Evolutionary conservation across 1,140 invertebrate species (phyloP), one percentile per base, ranked within the genome.

Genomic region (Trinorchestia longiramus): DNA sequence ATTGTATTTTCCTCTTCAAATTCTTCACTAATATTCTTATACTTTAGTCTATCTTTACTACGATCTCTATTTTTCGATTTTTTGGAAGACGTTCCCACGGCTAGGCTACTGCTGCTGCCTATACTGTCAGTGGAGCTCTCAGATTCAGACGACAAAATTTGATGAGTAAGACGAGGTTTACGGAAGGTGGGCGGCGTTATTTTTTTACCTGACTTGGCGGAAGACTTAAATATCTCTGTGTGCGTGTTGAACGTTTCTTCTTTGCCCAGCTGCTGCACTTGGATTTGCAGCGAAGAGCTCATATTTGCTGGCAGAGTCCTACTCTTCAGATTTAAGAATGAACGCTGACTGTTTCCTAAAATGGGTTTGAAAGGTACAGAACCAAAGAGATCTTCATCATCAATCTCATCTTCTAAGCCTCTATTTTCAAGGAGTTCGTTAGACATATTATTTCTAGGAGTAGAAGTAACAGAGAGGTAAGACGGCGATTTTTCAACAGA

Each of bases 281-380:
- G 96, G n/a, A 90, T 95, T 77, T 96, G 96, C 77, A 96, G 95
- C 19, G 95, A 53, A 28, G 96, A 96, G 43, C 96, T 97, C 95
- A 96, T 97, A 45, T 96, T 96, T 43, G 96, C 96, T 43, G 96
- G 96, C 17, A 97, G 88, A 45, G 96, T 97, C 41, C 96, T 96
- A 43, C 96, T 96, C 77, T 96, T 96, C 8, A 47, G 57, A 87
- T 95, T 95, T 36, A 90, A 28, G 36, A 43, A 43, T 88, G n/a
- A 97, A 97, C 0, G 97, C 96, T 94, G 96, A 40, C 95, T 77
- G 77, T 90, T 96, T n/a, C 96, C 95, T 43, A 96, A 88, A 41
- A 98, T 97, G 45, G 97, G 97, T 40, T 97, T 97, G 96, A 98
- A 98, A 8, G 98, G 98, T 47, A 98, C 97, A 28, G 98, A 97